Evolutionary conservation across 2,113 vertebrate species (phyloP), one percentile per base, ranked within the genome.

Genomic region (Protobothrops flavoviridis): DNA sequence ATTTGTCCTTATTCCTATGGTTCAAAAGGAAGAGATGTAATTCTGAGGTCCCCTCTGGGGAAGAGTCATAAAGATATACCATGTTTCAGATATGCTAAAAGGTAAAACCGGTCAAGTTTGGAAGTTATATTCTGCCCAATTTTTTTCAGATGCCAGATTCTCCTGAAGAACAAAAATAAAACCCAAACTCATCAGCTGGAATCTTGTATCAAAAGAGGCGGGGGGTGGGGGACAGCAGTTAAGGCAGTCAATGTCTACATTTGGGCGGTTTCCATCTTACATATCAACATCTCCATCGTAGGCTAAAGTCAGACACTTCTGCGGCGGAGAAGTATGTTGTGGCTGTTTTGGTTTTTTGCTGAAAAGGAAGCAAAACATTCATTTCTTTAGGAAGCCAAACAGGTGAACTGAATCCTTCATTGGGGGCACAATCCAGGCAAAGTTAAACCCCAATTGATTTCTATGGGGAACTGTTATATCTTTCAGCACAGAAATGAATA

Each of bases 271-370:
- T 95, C 94, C 93, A 92, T 93, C 95, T 99, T 97, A 99, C 99
- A 99, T 99, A 95, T 99, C 99, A 96, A 98, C 96, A 94, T 99
- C 99, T 94, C 99, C 99, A 7, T 99, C 99, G 1, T 99, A 99
- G 94, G 98, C 99, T 97, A 99, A 98, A 95, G 99, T 98, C 95
- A 99, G 97, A 95, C 99, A 99, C 97, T 99, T 99, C 97, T 99
- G 99, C 26, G 98, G 99, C 0, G 98, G 99, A 94, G 98, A 97
- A 95, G 98, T 95, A 90, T 97, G 98, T 96, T 98, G 98, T 93
- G 98, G 98, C 94, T 97, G 97, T 97, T 98, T 98, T 57, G 98
- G 97, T 48, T 98, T 98, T 96, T 98, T 99, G 96, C 99, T 99
- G 98, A 94, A 97, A 98, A 96, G 93, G 92, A 93, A 94, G 96